Base-by-base conservation (phyloP, 2,888 invertebrate genomes). In the Mechanitis mazaeus region DNA sequence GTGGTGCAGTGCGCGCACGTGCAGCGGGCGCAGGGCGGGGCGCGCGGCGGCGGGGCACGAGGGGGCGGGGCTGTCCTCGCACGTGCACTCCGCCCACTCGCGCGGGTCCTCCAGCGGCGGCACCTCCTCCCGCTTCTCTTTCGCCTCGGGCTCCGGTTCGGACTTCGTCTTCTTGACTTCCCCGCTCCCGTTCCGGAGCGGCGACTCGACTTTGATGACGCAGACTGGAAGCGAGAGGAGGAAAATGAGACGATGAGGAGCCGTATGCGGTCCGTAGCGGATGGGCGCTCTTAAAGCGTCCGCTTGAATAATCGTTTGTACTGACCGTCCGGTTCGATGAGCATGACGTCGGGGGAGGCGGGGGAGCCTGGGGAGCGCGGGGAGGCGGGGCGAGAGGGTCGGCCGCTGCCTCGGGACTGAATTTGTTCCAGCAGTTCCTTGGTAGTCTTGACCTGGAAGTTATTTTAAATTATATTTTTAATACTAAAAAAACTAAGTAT, bases 341-440 rank as follows among this genome's bases (percentile, higher is more conserved):
- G 77, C 83, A 86, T 79, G 69, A 88, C 88, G 68, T 88, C 89
- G 1, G 87, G 85, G 56, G 81, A 81, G 73, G 74, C 74, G 45
- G 82, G 79, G 38, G 77, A 77, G 66, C 65, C 64, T n/a, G 76
- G 75, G 69, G 76, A 74, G 60, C 55, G 64, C 68, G 66, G 74
- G 68, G 35, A 74, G 62, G 60, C 67, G 57, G 59, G 76, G 69
- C 59, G 75, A 69, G 64, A 70, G 45, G 76, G 69, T 6, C 67
- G 78, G 42, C 65, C 65, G 64, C 78, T 78, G 79, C 92, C 89
- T 69, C 92, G 92, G 46, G 91, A 91, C 83, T 94, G 94, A 71
- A 96, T 91, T 81, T 95, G 94, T 59, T 94, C 95, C 64, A 96
- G 87, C 60, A 97, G 85, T 81, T 97, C 95, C 77, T 95, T 94